Conservation (phyloP, 2,797 vertebrate species). For the Peromyscus attwateri region DNA sequence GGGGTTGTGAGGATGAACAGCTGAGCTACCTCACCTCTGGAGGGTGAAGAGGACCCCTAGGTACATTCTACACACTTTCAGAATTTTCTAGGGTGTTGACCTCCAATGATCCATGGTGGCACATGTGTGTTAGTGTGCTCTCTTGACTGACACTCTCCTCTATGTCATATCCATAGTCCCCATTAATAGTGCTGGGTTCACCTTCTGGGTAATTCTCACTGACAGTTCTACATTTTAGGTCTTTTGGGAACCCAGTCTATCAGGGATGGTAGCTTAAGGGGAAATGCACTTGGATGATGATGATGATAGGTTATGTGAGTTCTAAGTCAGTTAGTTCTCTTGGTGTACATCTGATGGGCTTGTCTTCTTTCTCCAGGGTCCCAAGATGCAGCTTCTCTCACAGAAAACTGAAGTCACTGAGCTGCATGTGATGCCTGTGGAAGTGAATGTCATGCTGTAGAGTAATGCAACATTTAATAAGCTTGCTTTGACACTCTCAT, state of each 20-base stretch:
- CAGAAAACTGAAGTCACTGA: constrained; percentile 68
- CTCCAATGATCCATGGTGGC: no score
- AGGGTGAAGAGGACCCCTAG: neutral
- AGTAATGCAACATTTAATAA: constrained; percentile 87
- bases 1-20: neutral
- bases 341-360: neutral
- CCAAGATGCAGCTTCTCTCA: constrained; percentile 72
- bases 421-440: constrained; percentile 71
- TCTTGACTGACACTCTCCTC: neutral
- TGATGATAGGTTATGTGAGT: neutral
- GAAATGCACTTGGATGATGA: constrained; percentile 29
- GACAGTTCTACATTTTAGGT: neutral
- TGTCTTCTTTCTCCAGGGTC: constrained; percentile 70
- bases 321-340: neutral
- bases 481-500: constrained; percentile 86
- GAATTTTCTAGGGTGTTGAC: neutral
- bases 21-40: neutral
- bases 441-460: constrained; percentile 81
- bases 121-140: neutral
- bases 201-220: neutral
- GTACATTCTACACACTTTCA: no score
- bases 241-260: no score
- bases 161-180: neutral
- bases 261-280: constrained; percentile 13
- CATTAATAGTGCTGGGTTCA: no score